Percentiles rank a stretch among this genome's conserved stretches.
These are phyloP conservation scores for Phoebastria nigripes DNA, from an alignment of 2,797 vertebrate species.

Conservation along the genomic window DNA sequence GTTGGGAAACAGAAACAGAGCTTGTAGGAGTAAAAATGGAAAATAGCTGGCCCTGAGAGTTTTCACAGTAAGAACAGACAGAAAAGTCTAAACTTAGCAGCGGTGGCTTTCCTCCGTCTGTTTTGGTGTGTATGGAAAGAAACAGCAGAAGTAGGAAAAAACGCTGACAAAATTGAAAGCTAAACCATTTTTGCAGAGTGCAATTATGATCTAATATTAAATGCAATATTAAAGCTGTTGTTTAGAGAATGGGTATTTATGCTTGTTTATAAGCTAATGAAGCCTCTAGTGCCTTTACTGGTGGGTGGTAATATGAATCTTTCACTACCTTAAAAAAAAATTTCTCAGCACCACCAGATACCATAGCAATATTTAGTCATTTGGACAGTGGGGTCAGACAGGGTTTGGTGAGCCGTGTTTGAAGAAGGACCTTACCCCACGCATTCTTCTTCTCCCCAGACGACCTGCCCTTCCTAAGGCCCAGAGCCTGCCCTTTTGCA, in stretches of 20 bases:
- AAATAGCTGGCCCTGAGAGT: slow-evolving; percentile 13
- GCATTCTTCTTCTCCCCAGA: not conserved
- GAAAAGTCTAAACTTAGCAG: slow-evolving; percentile 5
- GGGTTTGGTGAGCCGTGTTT: not conserved
- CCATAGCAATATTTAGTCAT: not conserved
- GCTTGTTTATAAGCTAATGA: not conserved
- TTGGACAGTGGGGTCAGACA: not conserved
- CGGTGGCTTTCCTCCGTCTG: not conserved
- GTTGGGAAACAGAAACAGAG: slow-evolving; percentile 13
- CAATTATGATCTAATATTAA: not conserved
- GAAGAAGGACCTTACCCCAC: not conserved
- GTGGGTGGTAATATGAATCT: not conserved
- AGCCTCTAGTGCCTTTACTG: not conserved
- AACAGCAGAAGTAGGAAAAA: not conserved
- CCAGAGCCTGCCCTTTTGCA: not conserved
- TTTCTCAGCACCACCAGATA: not conserved
- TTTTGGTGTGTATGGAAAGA: not conserved
- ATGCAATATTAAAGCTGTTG: not conserved
- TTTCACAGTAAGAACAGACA: slow-evolving; percentile 19
- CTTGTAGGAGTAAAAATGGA: slow-evolving; percentile 20
- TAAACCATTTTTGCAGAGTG: not conserved
- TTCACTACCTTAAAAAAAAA: not conserved
- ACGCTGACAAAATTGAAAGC: not conserved
- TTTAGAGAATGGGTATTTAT: not conserved
- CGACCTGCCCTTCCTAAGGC: not conserved